These are phyloP conservation scores for Gymnoscopelus braueri DNA, from an alignment of 2,797 vertebrate genomes.

Conservation along the genomic window DNA sequence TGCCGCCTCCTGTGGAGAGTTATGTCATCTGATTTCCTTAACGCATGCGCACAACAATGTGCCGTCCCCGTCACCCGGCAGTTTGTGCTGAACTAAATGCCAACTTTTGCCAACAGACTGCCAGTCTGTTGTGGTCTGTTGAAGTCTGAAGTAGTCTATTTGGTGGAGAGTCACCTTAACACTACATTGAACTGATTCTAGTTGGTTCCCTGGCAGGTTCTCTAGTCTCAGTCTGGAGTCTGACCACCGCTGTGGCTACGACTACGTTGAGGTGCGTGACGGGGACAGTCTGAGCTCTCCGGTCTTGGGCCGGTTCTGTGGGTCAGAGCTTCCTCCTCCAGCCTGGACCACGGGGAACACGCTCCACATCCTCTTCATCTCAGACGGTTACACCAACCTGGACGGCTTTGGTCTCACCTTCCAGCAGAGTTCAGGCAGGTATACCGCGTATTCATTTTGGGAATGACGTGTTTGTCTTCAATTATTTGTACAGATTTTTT, in stretches of 20 bases:
- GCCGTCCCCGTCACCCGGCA: too few relatives aligned
- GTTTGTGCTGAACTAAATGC: too few relatives aligned
- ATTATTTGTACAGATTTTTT: background rate
- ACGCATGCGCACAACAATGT: too few relatives aligned
- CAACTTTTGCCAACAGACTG: too few relatives aligned
- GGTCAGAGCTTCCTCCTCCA: constrained; percentile 84
- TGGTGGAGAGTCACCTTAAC: too few relatives aligned
- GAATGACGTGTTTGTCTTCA: background rate
- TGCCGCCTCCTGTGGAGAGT: too few relatives aligned
- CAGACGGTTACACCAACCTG: constrained; percentile 93
- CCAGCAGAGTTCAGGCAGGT: constrained; percentile 88
- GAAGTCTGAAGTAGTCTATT: too few relatives aligned
- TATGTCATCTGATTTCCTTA: too few relatives aligned
- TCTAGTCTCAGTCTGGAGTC: constrained; percentile 85
- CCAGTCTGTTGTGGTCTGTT: too few relatives aligned
- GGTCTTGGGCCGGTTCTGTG: constrained; percentile 90
- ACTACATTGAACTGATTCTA: too few relatives aligned
- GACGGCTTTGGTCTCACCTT: constrained; percentile 90
- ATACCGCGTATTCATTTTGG: background rate
- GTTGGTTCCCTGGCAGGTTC: constrained; percentile 76
- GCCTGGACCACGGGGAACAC: constrained; percentile 82
- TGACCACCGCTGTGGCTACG: constrained; percentile 86
- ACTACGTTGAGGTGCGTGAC: constrained; percentile 89
- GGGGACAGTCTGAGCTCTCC: constrained; percentile 81
- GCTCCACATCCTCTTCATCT: constrained; percentile 88